Conservation (phyloP, 2,888 invertebrate species). For the Machimus rusticus region DNA sequence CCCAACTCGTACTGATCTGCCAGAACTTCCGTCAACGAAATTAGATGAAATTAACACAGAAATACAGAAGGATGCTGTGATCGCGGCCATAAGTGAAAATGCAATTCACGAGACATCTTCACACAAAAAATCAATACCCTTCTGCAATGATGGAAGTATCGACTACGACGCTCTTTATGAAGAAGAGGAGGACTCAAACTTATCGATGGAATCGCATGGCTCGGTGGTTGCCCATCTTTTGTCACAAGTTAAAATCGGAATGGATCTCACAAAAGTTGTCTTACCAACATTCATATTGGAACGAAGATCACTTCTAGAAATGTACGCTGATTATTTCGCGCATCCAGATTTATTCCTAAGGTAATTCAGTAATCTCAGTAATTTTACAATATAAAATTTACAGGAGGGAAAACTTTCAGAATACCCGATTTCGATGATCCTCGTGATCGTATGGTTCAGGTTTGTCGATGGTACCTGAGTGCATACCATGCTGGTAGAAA, state of each 20-base stretch:
- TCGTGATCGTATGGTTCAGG: conserved; percentile 90
- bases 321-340: conserved; percentile 99
- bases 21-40: neutral
- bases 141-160: conserved; percentile 74
- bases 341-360: conserved; percentile 96
- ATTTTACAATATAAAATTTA: neutral
- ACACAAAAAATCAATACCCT: conserved; percentile 55
- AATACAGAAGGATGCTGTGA: conserved; percentile 50
- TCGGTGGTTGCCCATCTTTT: conserved; percentile 96
- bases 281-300: conserved; percentile 98
- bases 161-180: conserved; percentile 92
- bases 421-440: conserved; percentile 89
- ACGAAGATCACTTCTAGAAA: conserved; percentile 94
- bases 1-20: conserved; percentile 7
- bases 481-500: conserved; percentile 99
- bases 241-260: conserved; percentile 98
- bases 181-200: conserved; percentile 86
- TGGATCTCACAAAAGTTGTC: conserved; percentile 98
- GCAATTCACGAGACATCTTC: conserved; percentile 40
- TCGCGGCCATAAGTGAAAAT: conserved; percentile 50
- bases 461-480: conserved; percentile 95
- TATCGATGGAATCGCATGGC: conserved; percentile 95
- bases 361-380: conserved; percentile 64
- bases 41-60: conserved; percentile 6
- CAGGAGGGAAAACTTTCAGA: conserved; percentile 63